These are phyloP conservation scores for Drosophila limbata DNA, from an alignment of 2,888 invertebrate genomes.

Conservation along the genomic window DNA sequence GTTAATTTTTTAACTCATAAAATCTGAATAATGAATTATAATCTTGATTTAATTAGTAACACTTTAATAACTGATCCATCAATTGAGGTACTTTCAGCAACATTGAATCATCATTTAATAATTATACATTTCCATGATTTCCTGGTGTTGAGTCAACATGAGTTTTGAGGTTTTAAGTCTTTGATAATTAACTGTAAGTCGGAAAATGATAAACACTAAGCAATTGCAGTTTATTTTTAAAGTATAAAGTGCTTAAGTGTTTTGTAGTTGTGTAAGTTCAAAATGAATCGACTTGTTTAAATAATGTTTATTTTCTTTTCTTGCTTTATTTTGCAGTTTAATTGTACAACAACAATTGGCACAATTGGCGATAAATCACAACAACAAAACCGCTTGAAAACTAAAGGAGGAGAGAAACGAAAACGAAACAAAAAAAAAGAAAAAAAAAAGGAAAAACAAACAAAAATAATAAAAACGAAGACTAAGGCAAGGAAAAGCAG, in stretches of 20 bases:
- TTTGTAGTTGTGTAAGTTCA: slow-evolving; percentile 9
- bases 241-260: slow-evolving; percentile 1
- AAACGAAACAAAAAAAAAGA: slow-evolving; percentile 55
- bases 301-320: slow-evolving; percentile 18
- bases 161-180: slow-evolving; percentile 19
- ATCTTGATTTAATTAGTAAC: neutral
- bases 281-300: slow-evolving; percentile 22
- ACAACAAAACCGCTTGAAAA: slow-evolving; percentile 38
- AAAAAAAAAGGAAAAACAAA: slow-evolving; percentile 57
- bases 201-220: slow-evolving; percentile 31
- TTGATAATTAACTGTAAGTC: slow-evolving; percentile 32
- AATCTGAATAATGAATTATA: neutral
- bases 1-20: neutral
- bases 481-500: slow-evolving; percentile 10
- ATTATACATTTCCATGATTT: slow-evolving; percentile 24
- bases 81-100: neutral
- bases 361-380: slow-evolving; percentile 50
- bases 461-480: slow-evolving; percentile 28
- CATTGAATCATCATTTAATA: slow-evolving; percentile 24
- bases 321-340: slow-evolving; percentile 58
- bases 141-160: slow-evolving; percentile 32
- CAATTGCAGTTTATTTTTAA: slow-evolving; percentile 34
- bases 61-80: slow-evolving; percentile 1
- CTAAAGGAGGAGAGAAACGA: slow-evolving; percentile 15
- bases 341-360: slow-evolving; percentile 73